These are phyloP conservation scores for Coecobrya sp. DNA, from an alignment of 2,888 invertebrate genomes.

Conservation along the genomic window DNA sequence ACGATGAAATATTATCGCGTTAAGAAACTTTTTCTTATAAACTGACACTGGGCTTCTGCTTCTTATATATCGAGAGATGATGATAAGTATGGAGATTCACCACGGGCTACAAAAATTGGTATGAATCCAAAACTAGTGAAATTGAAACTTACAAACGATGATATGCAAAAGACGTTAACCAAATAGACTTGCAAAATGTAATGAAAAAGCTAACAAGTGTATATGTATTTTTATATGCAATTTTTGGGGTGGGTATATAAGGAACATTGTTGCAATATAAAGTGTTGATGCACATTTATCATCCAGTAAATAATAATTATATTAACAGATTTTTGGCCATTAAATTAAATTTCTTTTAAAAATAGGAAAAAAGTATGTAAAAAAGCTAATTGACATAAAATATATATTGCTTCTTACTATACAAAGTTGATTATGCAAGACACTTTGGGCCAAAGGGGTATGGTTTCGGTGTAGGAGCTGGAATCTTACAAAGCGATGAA, in stretches of 20 bases:
- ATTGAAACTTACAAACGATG: background rate
- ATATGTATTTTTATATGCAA: background rate
- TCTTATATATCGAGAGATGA: background rate
- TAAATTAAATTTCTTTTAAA: background rate
- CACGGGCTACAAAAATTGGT: constrained; percentile 29
- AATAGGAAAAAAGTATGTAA: background rate
- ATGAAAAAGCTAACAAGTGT: background rate
- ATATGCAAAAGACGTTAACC: constrained; percentile 20
- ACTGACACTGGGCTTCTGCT: background rate
- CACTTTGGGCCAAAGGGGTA: constrained; percentile 99
- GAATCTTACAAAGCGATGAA: constrained; percentile 96
- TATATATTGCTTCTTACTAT: constrained; percentile 86
- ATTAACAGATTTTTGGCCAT: background rate
- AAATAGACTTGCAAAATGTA: background rate
- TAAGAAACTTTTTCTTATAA: background rate
- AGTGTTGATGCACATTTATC: too few species aligned
- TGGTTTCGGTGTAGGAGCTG: constrained; percentile 98
- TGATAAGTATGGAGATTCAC: background rate
- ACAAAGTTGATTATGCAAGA: constrained; percentile 97
- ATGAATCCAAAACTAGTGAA: constrained; percentile 48
- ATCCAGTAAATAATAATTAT: too few species aligned
- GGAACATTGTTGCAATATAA: too few species aligned
- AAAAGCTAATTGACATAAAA: constrained; percentile 59
- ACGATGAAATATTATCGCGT: constrained; percentile 58
- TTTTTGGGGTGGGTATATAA: too few species aligned